Conservation (phyloP, 64 coral and sea anemone genomes). For the Dendrophyllia cribrosa region DNA sequence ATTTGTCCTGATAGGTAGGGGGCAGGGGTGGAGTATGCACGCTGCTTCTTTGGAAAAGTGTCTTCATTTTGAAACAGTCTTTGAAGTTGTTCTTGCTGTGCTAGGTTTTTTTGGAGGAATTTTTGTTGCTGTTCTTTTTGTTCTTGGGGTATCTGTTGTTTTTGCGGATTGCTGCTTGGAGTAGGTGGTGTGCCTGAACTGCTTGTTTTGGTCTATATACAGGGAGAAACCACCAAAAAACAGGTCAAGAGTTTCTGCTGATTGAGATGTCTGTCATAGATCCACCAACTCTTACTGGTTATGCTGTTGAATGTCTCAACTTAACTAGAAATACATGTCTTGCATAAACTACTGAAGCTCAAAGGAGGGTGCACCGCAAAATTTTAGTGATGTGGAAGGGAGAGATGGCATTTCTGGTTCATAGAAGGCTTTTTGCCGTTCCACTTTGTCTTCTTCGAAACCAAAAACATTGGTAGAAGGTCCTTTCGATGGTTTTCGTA, state of each 20-base stretch:
- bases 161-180: not conserved
- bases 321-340: too few relatives aligned
- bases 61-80: constrained; percentile 16
- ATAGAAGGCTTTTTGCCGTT: too few relatives aligned
- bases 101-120: constrained; percentile 66
- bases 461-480: too few relatives aligned
- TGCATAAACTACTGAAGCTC: too few relatives aligned
- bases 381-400: too few relatives aligned
- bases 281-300: too few relatives aligned
- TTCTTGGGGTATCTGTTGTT: constrained; percentile 17
- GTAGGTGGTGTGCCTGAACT: not conserved
- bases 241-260: not conserved
- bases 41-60: constrained; percentile 1
- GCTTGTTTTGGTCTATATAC: not conserved
- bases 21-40: constrained; percentile 25
- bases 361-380: too few relatives aligned
- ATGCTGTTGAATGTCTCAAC: too few relatives aligned
- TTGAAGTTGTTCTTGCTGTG: constrained; percentile 38
- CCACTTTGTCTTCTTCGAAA: too few relatives aligned
- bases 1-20: not conserved
- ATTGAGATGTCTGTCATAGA: too few relatives aligned
- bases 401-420: too few relatives aligned
- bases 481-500: too few relatives aligned
- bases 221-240: not conserved
- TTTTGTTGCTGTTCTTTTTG: constrained; percentile 33